Base-by-base conservation (phyloP, 2,888 invertebrate genomes). In the Corythucha ciliata region DNA sequence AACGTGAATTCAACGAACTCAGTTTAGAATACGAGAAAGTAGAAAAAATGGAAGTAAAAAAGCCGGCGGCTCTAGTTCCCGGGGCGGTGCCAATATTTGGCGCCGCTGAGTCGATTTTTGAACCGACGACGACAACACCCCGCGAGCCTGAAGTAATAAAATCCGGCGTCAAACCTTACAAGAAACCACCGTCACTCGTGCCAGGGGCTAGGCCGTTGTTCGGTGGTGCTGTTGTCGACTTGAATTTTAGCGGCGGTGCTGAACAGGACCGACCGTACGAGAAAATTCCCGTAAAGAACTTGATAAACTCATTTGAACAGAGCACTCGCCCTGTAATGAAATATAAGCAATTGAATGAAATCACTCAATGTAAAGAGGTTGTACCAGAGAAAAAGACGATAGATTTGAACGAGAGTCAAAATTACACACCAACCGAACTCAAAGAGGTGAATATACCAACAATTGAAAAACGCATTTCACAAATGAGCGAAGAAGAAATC, bases 271-370 rank as follows among this genome's bases (percentile, higher is more conserved):
- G 26, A 21, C 56, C 55, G n/a, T 58, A 61, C 29, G 61, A 62
- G 44, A 68, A 70, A 26, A 63, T 69, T 4, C 70, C 69, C 7
- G 70, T 72, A 2, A 70, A 69, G 53, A 68, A 68, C 41, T 63
- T 80, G 26, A 79, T 80, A 42, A 71, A 73, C 55, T 74, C 72
- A 58, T 80, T 79, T 59, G 79, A 80, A 61, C 73, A 77, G 60
- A 76, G 75, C n/a, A 70, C 72, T n/a, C 67, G 73, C 64, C 75
- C 77, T 1, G 63, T 70, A 4, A 67, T 76, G 63, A 72, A 72
- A 50, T 72, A 73, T 59, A 75, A 76, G n/a, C 55, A 55, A 26
- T 41, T 55, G 20, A 49, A 53, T 12, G 21, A 25, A 8, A 25
- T 37, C 32, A 22, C 40, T 10, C 22, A 32, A 25, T 24, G 12